These are phyloP conservation scores for Manis pentadactyla DNA, from an alignment of 2,797 vertebrate species.

Conservation along the genomic window DNA sequence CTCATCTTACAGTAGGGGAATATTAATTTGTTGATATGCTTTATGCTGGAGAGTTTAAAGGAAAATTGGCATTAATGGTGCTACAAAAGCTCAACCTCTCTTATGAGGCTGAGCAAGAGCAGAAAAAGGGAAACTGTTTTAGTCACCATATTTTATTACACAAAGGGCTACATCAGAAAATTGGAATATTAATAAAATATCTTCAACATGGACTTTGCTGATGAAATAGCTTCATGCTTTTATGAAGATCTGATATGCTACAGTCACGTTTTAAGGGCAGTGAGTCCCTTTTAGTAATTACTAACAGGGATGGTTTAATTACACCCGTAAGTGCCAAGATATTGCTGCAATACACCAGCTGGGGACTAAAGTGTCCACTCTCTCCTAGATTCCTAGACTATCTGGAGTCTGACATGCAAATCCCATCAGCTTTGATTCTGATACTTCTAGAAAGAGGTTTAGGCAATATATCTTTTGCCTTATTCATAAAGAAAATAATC, in stretches of 20 bases:
- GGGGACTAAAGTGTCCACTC: constrained; percentile 64
- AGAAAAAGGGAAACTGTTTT: constrained; percentile 70
- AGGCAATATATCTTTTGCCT: constrained; percentile 59
- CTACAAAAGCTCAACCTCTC: constrained; percentile 41
- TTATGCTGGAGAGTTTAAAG: constrained; percentile 61
- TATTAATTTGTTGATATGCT: constrained; percentile 68
- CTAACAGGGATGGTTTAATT: constrained; percentile 71
- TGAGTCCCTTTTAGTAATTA: constrained; percentile 77
- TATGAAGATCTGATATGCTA: constrained; percentile 67
- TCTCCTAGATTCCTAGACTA: constrained; percentile 68
- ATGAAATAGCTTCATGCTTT: constrained; percentile 73
- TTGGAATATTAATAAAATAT: constrained; percentile 83
- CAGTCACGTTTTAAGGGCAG: constrained; percentile 74
- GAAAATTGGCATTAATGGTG: constrained; percentile 55
- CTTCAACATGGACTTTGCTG: constrained; percentile 64
- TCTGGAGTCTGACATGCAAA: constrained; percentile 63
- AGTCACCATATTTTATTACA: constrained; percentile 64
- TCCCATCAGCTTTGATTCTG: constrained; percentile 67
- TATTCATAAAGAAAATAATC: constrained; percentile 75
- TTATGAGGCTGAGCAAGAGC: constrained; percentile 19
- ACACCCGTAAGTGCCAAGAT: constrained; percentile 54
- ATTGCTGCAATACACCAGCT: constrained; percentile 3
- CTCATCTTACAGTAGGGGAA: constrained; percentile 69
- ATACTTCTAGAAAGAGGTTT: constrained; percentile 46
- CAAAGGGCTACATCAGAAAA: constrained; percentile 76